Percentiles rank a stretch among this genome's conserved stretches.
phyloP scores from a whole-genome alignment of 2,888 invertebrate species.

The Macroteleia sp. region DNA sequence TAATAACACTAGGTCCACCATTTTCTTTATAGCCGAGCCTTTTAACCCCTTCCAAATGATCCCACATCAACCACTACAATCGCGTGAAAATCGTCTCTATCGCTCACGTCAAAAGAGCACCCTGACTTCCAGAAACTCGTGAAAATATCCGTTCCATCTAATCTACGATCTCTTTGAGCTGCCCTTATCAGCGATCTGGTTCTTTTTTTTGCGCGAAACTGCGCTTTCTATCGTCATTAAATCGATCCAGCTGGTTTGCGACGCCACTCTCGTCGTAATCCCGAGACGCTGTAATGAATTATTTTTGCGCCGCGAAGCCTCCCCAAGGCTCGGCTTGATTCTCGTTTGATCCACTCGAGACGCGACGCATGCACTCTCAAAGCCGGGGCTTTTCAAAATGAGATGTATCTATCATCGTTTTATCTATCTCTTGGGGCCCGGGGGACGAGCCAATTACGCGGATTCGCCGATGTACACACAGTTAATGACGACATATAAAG shows the following conservation, averaged over 20 bases:
- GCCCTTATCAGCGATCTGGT: slow-evolving; percentile 22
- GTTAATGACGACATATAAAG: slow-evolving; percentile 62
- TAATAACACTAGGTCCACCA: too few relatives aligned
- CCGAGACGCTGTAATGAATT: slow-evolving; percentile 58
- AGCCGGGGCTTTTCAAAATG: slow-evolving; percentile 57
- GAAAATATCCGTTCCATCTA: slow-evolving; percentile 45
- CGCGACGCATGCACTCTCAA: slow-evolving; percentile 33
- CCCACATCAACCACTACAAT: slow-evolving; percentile 31
- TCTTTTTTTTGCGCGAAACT: slow-evolving; percentile 24
- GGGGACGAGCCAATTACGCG: slow-evolving; percentile 74
- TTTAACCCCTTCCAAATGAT: neutral
- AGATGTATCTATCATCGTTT: slow-evolving; percentile 45
- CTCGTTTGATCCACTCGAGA: slow-evolving; percentile 59
- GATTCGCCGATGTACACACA: slow-evolving; percentile 69
- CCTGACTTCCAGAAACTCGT: slow-evolving; percentile 42
- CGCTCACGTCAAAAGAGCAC: slow-evolving; percentile 23
- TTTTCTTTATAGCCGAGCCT: too few relatives aligned
- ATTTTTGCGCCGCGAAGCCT: slow-evolving; percentile 52
- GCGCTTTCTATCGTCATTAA: slow-evolving; percentile 53
- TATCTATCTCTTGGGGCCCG: slow-evolving; percentile 52
- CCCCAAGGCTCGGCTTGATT: slow-evolving; percentile 38
- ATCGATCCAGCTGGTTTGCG: slow-evolving; percentile 56
- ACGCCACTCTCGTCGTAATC: slow-evolving; percentile 52
- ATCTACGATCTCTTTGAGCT: slow-evolving; percentile 52
- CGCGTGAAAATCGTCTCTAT: slow-evolving; percentile 42